These are phyloP conservation scores for Drosophila dunni DNA, from an alignment of 1,140 invertebrate genomes.

Conservation along the genomic window DNA sequence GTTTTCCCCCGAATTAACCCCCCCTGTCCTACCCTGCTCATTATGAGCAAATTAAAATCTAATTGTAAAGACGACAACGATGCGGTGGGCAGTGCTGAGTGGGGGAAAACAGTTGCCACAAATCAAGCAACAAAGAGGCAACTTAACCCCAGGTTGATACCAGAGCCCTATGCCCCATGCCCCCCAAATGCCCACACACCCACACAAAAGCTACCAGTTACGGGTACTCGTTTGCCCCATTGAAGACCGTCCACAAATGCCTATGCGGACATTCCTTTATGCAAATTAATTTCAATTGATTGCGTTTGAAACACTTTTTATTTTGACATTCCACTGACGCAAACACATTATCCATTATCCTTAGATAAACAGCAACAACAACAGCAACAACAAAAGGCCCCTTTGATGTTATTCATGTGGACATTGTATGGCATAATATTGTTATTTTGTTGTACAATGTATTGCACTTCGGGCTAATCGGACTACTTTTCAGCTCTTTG, in stretches of 20 bases:
- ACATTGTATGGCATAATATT: constrained; percentile 65
- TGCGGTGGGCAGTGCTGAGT: not conserved
- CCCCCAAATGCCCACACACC: not conserved
- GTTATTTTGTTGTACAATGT: constrained; percentile 47
- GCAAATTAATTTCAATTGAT: constrained; percentile 83
- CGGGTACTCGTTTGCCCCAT: constrained; percentile 18
- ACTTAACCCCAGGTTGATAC: constrained; percentile 20
- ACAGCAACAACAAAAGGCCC: not conserved
- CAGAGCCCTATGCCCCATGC: not conserved
- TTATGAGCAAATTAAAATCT: constrained; percentile 74
- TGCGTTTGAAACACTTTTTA: constrained; percentile 74
- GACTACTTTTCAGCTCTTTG: not conserved
- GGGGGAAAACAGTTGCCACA: constrained; percentile 30
- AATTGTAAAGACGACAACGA: constrained; percentile 52
- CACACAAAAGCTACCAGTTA: constrained; percentile 18
- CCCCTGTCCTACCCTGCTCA: constrained; percentile 24
- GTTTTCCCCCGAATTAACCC: not conserved
- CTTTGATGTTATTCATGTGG: constrained; percentile 78
- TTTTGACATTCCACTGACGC: constrained; percentile 74
- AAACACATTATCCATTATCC: constrained; percentile 65
- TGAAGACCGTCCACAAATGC: constrained; percentile 13
- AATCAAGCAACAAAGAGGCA: constrained; percentile 60
- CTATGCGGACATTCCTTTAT: constrained; percentile 76
- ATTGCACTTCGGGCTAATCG: constrained; percentile 11
- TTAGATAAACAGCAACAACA: constrained; percentile 61